phyloP scores from a whole-genome alignment of 2,888 invertebrate species.

The Diadromus collaris region DNA sequence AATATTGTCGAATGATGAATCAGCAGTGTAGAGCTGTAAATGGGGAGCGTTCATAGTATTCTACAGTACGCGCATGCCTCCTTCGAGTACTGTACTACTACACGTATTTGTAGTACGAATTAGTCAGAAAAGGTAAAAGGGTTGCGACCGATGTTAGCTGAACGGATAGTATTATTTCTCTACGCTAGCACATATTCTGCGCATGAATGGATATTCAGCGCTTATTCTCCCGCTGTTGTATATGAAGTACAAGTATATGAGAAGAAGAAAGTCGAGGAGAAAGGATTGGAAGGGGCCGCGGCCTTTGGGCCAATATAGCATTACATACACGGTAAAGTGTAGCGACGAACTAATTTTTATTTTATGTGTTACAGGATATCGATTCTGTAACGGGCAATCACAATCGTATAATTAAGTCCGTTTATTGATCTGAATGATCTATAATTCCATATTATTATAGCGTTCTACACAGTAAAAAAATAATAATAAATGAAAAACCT shows the following conservation, averaged over 20 bases:
- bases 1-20: background rate
- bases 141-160: conserved; percentile 29
- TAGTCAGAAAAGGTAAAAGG: conserved; percentile 11
- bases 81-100: background rate
- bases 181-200: conserved; percentile 48
- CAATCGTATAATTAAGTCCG: background rate
- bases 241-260: conserved; percentile 33
- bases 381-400: background rate
- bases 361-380: background rate
- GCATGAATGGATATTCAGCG: conserved; percentile 60
- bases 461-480: background rate
- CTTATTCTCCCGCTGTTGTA: conserved; percentile 48
- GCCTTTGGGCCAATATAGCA: conserved; percentile 13
- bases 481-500: background rate
- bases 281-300: conserved; percentile 32
- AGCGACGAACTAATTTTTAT: background rate
- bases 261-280: conserved; percentile 38
- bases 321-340: conserved; percentile 6
- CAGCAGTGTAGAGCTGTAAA: background rate
- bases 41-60: background rate
- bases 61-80: background rate
- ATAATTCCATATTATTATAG: background rate
- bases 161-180: conserved; percentile 51
- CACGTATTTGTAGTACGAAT: conserved; percentile 16
- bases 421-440: background rate